A percentile compares a stretch with the other conserved stretches of the same genome.
Conservation (phyloP, 2,113 vertebrate genomes). For the Muscicapa adusta region DNA sequence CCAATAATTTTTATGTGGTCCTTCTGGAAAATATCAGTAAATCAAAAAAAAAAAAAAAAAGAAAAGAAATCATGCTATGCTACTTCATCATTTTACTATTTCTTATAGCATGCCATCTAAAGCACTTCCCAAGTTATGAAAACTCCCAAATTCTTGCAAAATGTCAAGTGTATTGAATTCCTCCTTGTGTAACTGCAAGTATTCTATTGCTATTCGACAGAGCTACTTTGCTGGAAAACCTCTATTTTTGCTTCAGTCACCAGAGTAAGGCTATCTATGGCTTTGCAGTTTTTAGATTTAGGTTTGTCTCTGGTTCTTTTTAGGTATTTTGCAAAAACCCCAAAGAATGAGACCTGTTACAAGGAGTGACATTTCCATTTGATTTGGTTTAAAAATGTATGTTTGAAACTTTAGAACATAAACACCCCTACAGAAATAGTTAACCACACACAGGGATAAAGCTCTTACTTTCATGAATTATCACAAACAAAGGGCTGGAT, state of each 20-base stretch:
- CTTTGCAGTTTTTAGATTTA: not conserved
- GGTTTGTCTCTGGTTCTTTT: not conserved
- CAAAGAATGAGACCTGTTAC: not conserved
- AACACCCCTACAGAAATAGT: not conserved
- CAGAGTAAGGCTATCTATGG: not conserved
- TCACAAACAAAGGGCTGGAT: not conserved
- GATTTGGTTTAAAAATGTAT: not conserved
- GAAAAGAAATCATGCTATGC: not conserved
- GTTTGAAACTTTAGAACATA: not conserved
- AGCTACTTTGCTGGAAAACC: not conserved
- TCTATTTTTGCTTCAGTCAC: not conserved
- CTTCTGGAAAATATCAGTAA: not conserved
- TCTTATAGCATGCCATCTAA: not conserved
- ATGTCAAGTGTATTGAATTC: not conserved
- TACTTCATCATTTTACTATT: not conserved
- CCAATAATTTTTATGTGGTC: not conserved
- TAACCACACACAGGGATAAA: not conserved
- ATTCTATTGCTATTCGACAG: not conserved
- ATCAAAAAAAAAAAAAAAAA: not conserved
- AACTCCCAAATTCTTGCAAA: not conserved
- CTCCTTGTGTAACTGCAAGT: not conserved
- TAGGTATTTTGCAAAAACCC: not conserved
- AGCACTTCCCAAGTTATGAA: not conserved
- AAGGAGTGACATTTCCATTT: not conserved
- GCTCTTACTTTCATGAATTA: not conserved